These are phyloP conservation scores for Agrotis ipsilon DNA, from an alignment of 2,888 invertebrate genomes.

Conservation along the genomic window DNA sequence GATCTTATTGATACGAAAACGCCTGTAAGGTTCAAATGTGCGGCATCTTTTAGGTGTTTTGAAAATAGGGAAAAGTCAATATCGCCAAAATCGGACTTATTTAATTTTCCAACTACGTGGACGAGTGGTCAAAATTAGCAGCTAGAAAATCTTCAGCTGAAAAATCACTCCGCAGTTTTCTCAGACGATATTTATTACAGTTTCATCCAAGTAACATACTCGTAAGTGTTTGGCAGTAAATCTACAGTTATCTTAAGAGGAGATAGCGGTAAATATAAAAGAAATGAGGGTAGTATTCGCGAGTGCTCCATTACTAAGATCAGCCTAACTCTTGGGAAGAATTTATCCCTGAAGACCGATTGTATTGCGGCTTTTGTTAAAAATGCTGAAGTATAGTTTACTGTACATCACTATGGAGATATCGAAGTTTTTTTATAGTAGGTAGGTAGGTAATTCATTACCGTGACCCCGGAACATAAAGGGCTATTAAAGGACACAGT, in stretches of 20 bases:
- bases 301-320: conserved; percentile 12
- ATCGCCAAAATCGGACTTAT: too few relatives aligned
- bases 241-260: conserved; percentile 4
- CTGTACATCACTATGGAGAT: background rate
- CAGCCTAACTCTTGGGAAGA: conserved; percentile 11
- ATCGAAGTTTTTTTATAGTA: background rate
- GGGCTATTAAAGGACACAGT: too few relatives aligned
- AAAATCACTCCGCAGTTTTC: background rate
- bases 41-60: too few relatives aligned
- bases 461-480: too few relatives aligned
- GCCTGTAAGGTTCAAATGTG: too few relatives aligned
- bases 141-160: background rate
- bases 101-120: too few relatives aligned
- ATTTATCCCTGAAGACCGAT: conserved; percentile 28
- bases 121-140: too few relatives aligned
- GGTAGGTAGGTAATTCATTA: too few relatives aligned
- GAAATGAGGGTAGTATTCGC: conserved; percentile 17
- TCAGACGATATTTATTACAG: background rate
- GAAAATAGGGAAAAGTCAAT: too few relatives aligned
- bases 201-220: conserved; percentile 11
- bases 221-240: conserved; percentile 9
- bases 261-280: conserved; percentile 7
- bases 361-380: background rate
- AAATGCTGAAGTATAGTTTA: background rate
- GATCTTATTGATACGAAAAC: too few relatives aligned